Evolutionary conservation across 2,113 vertebrate species (phyloP).

Genomic region (Perca fluviatilis): DNA sequence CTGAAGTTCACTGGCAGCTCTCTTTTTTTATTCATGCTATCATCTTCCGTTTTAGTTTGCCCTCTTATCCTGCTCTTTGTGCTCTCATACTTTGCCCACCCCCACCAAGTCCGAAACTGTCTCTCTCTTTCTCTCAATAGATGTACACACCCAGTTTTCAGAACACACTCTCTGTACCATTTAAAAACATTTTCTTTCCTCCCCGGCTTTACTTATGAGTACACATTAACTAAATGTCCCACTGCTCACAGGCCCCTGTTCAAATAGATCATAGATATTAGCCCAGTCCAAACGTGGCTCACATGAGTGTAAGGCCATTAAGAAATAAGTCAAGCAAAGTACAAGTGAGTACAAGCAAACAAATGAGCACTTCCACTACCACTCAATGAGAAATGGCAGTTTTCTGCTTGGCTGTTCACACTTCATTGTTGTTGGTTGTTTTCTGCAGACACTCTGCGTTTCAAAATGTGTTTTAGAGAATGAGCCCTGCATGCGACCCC

Average conservation of each 20-base stretch:
- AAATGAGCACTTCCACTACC: conserved; percentile 31
- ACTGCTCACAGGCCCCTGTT: conserved; percentile 34
- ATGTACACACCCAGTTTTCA: conserved; percentile 42
- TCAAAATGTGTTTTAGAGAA: conserved; percentile 17
- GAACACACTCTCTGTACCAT: conserved; percentile 39
- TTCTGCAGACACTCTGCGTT: conserved; percentile 12
- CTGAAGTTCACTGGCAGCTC: conserved; percentile 55
- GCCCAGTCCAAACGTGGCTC: conserved; percentile 48
- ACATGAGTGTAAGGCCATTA: conserved; percentile 43
- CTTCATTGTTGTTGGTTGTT: background rate
- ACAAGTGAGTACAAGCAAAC: conserved; percentile 46
- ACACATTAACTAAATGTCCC: conserved; percentile 70
- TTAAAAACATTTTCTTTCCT: conserved; percentile 46
- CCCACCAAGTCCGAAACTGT: background rate
- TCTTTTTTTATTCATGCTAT: conserved; percentile 43
- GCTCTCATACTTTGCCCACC: conserved; percentile 6
- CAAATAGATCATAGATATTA: conserved; percentile 53
- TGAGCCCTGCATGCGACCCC: conserved; percentile 9
- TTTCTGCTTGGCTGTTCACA: background rate
- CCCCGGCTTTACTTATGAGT: conserved; percentile 41
- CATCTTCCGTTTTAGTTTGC: conserved; percentile 37
- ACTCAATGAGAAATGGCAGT: background rate
- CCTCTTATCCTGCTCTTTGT: background rate
- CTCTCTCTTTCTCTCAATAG: conserved; percentile 19
- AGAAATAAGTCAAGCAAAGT: conserved; percentile 22